Evolutionary conservation across 2,888 invertebrate species (phyloP).

Genomic region (Drosophila hamatofila): DNA sequence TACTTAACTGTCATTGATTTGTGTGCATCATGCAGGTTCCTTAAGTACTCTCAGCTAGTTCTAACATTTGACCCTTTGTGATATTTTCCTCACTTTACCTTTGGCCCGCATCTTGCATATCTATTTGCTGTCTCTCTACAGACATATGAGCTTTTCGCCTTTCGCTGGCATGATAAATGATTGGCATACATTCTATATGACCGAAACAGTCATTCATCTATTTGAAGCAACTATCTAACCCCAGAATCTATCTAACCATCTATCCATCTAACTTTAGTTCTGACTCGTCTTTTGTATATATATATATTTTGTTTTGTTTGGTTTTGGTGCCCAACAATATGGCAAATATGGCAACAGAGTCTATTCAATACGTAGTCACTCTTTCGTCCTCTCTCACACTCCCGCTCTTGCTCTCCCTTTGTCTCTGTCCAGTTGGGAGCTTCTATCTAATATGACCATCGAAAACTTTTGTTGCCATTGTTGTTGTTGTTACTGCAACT

Average conservation of each 20-base stretch:
- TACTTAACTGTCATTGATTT: neutral
- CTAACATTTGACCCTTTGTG: neutral
- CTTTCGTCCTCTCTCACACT: constrained; percentile 1
- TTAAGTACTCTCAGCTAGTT: neutral
- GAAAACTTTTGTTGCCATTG: constrained; percentile 52
- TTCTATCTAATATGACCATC: constrained; percentile 69
- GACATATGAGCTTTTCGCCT: neutral
- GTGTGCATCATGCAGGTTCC: neutral
- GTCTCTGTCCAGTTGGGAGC: constrained; percentile 30
- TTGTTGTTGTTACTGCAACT: constrained; percentile 63
- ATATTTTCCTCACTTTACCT: constrained; percentile 7
- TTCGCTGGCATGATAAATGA: constrained; percentile 58
- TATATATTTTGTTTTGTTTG: constrained; percentile 16
- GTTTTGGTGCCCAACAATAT: constrained; percentile 40
- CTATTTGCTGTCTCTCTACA: neutral
- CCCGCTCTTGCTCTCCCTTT: neutral
- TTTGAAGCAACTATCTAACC: constrained; percentile 36
- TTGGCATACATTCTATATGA: constrained; percentile 42
- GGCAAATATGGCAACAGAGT: constrained; percentile 41
- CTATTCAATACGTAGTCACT: constrained; percentile 18
- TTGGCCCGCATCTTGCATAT: constrained; percentile 10
- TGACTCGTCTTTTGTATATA: neutral
- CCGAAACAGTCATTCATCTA: constrained; percentile 49
- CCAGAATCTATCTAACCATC: constrained; percentile 48
- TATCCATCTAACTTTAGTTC: constrained; percentile 46